These are phyloP conservation scores for Hirtodrosophila duncani DNA, from an alignment of 2,888 invertebrate species.

Conservation along the genomic window DNA sequence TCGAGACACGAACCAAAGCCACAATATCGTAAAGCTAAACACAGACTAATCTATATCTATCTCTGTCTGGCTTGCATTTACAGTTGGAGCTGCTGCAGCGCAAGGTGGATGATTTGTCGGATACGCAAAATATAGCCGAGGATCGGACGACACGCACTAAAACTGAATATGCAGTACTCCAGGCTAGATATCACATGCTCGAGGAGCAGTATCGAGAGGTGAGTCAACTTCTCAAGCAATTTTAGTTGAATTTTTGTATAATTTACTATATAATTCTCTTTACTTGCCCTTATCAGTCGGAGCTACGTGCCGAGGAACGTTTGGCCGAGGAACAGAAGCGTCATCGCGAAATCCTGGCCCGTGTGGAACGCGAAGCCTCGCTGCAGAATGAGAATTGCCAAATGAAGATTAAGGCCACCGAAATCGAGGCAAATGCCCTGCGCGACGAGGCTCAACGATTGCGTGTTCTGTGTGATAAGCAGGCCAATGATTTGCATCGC, in stretches of 20 bases:
- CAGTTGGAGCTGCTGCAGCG: conserved; percentile 95
- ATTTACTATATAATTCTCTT: not conserved
- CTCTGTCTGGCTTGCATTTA: conserved; percentile 48
- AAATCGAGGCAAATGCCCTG: conserved; percentile 83
- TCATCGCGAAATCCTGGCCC: conserved; percentile 88
- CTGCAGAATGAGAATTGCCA: conserved; percentile 87
- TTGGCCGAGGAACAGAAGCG: conserved; percentile 90
- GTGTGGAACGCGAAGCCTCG: conserved; percentile 91
- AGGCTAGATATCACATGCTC: conserved; percentile 93
- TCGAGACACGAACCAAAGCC: not conserved
- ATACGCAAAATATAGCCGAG: conserved; percentile 91
- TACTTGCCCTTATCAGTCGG: conserved; percentile 81
- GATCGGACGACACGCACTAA: conserved; percentile 93
- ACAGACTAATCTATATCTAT: too few relatives aligned
- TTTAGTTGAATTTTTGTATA: not conserved
- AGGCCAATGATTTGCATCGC: conserved; percentile 80
- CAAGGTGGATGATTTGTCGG: conserved; percentile 92
- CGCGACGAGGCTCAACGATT: conserved; percentile 84
- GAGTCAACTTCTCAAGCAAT: conserved; percentile 22
- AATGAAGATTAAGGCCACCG: conserved; percentile 84
- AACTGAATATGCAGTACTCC: conserved; percentile 94
- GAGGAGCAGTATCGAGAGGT: conserved; percentile 88
- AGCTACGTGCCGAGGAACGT: conserved; percentile 86
- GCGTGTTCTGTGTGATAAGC: conserved; percentile 82
- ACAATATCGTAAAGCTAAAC: too few relatives aligned